Conservation (phyloP, 2,797 vertebrate species). For the Botia almorhae region DNA sequence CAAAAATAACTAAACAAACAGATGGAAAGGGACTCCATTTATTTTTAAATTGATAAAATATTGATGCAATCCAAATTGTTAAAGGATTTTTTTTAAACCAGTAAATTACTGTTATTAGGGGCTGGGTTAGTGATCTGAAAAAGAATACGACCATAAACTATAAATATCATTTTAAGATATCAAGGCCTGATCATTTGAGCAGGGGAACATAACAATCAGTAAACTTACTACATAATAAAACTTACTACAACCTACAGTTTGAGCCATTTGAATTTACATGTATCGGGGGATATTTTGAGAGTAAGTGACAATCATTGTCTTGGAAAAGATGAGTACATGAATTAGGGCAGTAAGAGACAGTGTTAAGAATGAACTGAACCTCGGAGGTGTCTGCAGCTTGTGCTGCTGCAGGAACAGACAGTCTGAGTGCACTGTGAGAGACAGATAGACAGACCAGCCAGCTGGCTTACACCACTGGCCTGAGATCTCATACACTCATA, state of each 20-base stretch:
- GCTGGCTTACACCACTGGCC: neutral
- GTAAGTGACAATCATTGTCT: neutral
- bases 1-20: no score
- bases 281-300: neutral
- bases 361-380: slow-evolving; percentile 38
- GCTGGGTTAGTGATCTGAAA: no score
- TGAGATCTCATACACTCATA: slow-evolving; percentile 2
- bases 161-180: no score
- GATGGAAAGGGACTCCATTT: no score
- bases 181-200: no score
- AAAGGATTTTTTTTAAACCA: no score
- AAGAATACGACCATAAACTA: neutral
- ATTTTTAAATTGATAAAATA: no score
- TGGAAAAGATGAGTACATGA: neutral
- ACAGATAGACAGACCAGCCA: slow-evolving; percentile 10
- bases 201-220: no score
- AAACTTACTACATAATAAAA: no score
- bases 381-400: slow-evolving; percentile 23
- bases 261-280: neutral
- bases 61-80: no score
- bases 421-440: neutral
- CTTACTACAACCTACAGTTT: no score
- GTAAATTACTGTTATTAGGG: no score
- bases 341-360: slow-evolving; percentile 37
- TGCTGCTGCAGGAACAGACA: neutral